Conservation (phyloP, 1,140 invertebrate genomes). For the Cherax destructor region DNA sequence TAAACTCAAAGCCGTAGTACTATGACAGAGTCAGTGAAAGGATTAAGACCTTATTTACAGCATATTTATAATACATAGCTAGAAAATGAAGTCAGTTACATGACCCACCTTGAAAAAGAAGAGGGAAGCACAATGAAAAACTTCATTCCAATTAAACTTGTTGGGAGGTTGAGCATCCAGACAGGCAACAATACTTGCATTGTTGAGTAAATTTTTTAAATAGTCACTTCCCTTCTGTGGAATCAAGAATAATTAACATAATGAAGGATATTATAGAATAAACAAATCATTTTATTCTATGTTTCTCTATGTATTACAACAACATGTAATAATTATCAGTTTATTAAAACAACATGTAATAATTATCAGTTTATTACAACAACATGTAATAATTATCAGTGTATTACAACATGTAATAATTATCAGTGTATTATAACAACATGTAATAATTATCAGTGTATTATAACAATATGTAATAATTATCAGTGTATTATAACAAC, state of each 20-base stretch:
- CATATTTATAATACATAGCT: not conserved
- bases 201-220: not conserved
- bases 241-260: not conserved
- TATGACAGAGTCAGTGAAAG: no score
- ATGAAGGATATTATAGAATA: no score
- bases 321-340: no score
- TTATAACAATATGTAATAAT: no score
- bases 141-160: slow-evolving; percentile 9
- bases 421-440: not conserved
- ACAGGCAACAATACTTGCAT: not conserved
- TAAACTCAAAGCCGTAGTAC: no score
- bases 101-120: slow-evolving; percentile 19
- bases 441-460: not conserved
- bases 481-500: no score
- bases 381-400: no score
- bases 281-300: no score
- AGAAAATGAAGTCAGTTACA: not conserved
- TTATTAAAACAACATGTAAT: no score
- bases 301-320: no score
- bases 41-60: not conserved
- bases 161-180: not conserved
- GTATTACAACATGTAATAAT: no score
- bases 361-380: no score
- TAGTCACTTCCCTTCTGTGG: slow-evolving; percentile 12
- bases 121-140: not conserved